A percentile compares a stretch with the other conserved stretches of the same genome.
Conservation (phyloP, 2,797 vertebrate genomes). For the Onychomys arenicola region DNA sequence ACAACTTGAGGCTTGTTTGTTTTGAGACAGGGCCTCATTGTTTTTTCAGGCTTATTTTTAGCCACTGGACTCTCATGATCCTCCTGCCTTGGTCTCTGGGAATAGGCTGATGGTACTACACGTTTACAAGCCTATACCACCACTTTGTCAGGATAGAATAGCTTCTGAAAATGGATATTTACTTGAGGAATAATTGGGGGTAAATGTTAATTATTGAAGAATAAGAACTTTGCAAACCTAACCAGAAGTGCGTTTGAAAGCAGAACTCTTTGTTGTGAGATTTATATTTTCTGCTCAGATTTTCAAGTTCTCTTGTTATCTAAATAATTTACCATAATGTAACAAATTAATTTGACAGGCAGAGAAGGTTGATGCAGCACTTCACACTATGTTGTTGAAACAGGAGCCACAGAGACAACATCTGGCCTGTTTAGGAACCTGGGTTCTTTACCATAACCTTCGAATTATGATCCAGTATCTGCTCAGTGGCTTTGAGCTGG, state of each 20-base stretch:
- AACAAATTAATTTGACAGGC: constrained; percentile 88
- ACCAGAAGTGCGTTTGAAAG: constrained; percentile 61
- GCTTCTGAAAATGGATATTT: neutral
- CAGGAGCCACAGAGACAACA: constrained; percentile 98
- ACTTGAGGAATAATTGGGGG: constrained; percentile 1
- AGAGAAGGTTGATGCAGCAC: constrained; percentile 98
- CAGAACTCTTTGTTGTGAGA: constrained; percentile 3
- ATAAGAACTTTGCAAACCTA: constrained; percentile 19
- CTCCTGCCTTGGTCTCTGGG: neutral
- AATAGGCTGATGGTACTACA: neutral
- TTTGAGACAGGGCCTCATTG: neutral
- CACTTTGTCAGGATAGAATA: neutral
- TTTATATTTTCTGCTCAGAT: neutral
- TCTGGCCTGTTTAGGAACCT: constrained; percentile 97
- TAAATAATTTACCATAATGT: constrained; percentile 17
- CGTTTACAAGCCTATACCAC: neutral
- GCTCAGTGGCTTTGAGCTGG: constrained; percentile 98
- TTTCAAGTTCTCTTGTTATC: constrained; percentile 35
- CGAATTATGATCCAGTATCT: constrained; percentile 99
- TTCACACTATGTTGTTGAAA: constrained; percentile 97
- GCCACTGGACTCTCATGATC: neutral
- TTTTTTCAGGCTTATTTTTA: neutral
- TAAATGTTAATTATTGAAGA: constrained; percentile 27
- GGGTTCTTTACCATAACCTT: constrained; percentile 99
- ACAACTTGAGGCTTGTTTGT: neutral